Evolutionary conservation across 1,140 invertebrate species (phyloP).

Genomic region (Lanistes nyassanus): DNA sequence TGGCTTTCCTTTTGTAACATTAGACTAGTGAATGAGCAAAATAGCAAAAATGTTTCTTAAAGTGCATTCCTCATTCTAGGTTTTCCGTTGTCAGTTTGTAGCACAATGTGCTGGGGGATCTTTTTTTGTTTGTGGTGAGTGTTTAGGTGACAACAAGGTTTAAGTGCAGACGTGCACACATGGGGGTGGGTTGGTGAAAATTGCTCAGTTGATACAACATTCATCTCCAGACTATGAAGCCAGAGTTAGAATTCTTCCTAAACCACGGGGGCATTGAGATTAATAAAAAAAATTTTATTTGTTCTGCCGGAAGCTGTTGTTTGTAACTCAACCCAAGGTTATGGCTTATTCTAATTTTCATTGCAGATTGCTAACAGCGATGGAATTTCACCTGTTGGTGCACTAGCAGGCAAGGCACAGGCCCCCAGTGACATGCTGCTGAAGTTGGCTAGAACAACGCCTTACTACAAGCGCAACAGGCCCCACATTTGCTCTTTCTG

Average conservation of each 20-base stretch:
- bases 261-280: no score
- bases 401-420: constrained; percentile 69
- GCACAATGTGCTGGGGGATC: not conserved
- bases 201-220: no score
- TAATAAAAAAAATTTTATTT: no score
- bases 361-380: constrained; percentile 68
- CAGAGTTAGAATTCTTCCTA: no score
- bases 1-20: not conserved
- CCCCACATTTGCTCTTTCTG: constrained; percentile 99
- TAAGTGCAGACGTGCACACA: no score
- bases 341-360: not conserved
- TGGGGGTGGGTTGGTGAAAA: no score
- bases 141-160: no score
- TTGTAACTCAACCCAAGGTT: no score
- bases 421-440: constrained; percentile 84
- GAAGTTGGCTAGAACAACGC: constrained; percentile 94
- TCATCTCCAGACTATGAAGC: no score
- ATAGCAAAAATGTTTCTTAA: not conserved
- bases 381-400: constrained; percentile 68
- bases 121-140: not conserved
- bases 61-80: not conserved
- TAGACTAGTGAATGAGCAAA: no score
- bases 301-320: no score
- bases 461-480: constrained; percentile 98
- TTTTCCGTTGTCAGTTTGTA: not conserved